phyloP scores from a whole-genome alignment of 2,113 vertebrate genomes.

The Riparia riparia region DNA sequence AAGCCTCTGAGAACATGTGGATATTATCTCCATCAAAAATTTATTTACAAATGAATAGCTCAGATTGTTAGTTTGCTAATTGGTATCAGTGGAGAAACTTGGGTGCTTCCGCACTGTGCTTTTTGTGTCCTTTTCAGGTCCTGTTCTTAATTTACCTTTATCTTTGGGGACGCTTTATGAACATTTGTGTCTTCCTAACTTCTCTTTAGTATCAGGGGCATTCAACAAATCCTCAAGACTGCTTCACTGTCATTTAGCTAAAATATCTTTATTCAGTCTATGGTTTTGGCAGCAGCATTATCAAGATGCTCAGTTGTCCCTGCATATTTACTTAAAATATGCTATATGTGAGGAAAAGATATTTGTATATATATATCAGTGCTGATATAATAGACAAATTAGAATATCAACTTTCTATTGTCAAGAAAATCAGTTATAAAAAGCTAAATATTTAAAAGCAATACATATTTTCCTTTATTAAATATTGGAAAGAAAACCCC shows the following conservation, averaged over 20 bases:
- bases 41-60: neutral
- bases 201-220: neutral
- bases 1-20: neutral
- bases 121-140: neutral
- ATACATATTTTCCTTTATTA: neutral
- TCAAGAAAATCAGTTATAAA: neutral
- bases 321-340: neutral
- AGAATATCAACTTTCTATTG: neutral
- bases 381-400: neutral
- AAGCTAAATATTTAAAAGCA: neutral
- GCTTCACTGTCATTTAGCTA: neutral
- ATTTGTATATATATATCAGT: neutral
- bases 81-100: neutral
- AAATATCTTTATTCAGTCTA: neutral
- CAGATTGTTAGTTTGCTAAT: neutral
- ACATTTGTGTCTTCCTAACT: neutral
- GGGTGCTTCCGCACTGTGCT: fast-evolving
- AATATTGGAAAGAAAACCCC: neutral
- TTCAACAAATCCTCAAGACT: neutral
- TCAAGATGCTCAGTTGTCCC: neutral
- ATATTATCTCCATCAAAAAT: neutral
- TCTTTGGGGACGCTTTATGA: neutral
- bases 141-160: neutral
- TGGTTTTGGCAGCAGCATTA: neutral
- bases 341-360: neutral